Conservation (phyloP, 2,113 vertebrate species). For the Tragulus kanchil region DNA sequence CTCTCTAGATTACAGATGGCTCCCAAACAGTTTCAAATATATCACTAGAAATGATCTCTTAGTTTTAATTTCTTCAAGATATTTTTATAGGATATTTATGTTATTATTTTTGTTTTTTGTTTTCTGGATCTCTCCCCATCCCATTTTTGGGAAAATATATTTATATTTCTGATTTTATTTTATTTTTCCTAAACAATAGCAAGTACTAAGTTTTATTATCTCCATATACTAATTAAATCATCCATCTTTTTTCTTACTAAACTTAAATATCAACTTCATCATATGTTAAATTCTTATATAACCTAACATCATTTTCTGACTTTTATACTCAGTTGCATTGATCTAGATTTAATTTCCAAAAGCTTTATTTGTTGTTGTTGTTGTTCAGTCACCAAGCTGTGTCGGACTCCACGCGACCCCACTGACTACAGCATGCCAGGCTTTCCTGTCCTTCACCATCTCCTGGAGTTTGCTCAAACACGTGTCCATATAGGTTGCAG, state of each 20-base stretch:
- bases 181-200: not conserved
- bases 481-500: not conserved
- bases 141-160: not conserved
- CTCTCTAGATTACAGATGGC: too few species aligned
- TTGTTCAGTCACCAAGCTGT: fast-evolving
- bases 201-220: not conserved
- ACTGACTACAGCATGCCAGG: not conserved
- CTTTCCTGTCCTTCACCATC: not conserved
- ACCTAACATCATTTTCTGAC: not conserved
- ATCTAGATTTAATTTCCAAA: not conserved
- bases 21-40: not conserved
- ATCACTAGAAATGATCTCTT: not conserved
- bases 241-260: not conserved
- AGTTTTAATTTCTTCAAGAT: not conserved
- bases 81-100: not conserved
- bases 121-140: not conserved
- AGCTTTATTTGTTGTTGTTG: too few species aligned
- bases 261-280: not conserved
- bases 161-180: not conserved
- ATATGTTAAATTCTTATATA: not conserved
- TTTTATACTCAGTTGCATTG: not conserved
- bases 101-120: not conserved
- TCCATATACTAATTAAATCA: not conserved
- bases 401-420: not conserved
- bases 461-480: not conserved